These are phyloP conservation scores for Otocyon megalotis DNA, from an alignment of 2,113 vertebrate species.

Conservation along the genomic window DNA sequence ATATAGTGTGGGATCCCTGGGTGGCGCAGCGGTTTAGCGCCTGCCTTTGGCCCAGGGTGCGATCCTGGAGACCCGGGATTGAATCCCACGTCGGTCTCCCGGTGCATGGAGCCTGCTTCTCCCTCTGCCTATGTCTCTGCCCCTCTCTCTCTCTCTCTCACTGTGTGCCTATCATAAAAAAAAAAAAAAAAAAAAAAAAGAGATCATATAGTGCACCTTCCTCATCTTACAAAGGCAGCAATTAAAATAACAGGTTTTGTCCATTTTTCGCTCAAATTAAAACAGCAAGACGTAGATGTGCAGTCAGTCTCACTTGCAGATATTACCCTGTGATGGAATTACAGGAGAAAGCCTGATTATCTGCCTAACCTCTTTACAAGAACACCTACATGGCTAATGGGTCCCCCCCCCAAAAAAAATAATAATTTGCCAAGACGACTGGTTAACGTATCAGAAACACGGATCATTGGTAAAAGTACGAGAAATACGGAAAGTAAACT, in stretches of 20 bases:
- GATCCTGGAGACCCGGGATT: too few species aligned
- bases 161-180: too few species aligned
- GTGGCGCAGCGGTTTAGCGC: too few species aligned
- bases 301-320: neutral
- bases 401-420: neutral
- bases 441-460: neutral
- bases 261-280: neutral
- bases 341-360: neutral
- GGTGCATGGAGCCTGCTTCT: too few species aligned
- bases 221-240: conserved; percentile 15
- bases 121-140: too few species aligned
- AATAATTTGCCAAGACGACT: neutral
- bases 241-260: neutral
- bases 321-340: neutral
- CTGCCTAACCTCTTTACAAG: neutral
- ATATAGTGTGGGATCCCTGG: too few species aligned
- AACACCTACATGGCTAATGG: neutral
- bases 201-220: neutral
- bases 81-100: too few species aligned
- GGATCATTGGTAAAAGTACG: neutral
- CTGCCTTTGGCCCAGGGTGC: too few species aligned
- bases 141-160: too few species aligned
- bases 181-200: too few species aligned
- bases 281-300: neutral
- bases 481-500: neutral